Percentiles rank a stretch among this genome's conserved stretches.
Conservation (phyloP, 1,140 invertebrate genomes). For the Olivierus martensii region DNA sequence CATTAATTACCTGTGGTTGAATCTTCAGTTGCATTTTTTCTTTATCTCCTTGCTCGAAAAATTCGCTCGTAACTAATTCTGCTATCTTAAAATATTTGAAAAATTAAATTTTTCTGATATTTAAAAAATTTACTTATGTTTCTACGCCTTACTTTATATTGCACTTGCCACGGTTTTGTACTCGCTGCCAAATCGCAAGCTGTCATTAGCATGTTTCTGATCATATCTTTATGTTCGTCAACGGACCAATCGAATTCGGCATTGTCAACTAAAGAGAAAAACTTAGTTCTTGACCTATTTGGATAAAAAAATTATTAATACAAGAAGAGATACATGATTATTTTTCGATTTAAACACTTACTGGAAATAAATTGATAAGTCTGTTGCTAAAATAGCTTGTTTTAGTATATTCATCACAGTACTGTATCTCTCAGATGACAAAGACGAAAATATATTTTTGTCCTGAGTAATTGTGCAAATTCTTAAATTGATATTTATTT, state of each 20-base stretch:
- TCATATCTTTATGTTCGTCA: conserved; percentile 21
- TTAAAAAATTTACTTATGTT: no score
- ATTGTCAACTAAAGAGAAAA: conserved; percentile 28
- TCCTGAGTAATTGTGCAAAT: no score
- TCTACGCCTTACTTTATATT: conserved; percentile 40
- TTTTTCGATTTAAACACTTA: conserved; percentile 19
- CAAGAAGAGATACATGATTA: no score
- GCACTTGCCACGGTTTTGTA: conserved; percentile 89
- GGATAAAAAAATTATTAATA: no score
- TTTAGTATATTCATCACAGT: conserved; percentile 33
- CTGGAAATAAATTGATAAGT: conserved; percentile 38
- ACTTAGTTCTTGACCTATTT: conserved; percentile 27
- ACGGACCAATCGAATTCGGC: conserved; percentile 22
- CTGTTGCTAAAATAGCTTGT: conserved; percentile 36
- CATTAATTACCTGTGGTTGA: conserved; percentile 46
- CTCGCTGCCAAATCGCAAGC: conserved; percentile 92
- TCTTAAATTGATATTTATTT: no score
- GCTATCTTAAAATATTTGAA: conserved; percentile 41
- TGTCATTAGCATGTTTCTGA: conserved; percentile 87
- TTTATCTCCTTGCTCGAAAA: conserved; percentile 90
- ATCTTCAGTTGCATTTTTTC: conserved; percentile 71
- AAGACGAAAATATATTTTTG: no score
- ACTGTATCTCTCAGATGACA: conserved; percentile 29
- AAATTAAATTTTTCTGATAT: no score
- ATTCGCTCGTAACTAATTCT: conserved; percentile 86